A percentile compares a stretch with the other conserved stretches of the same genome.
phyloP scores from a whole-genome alignment of 2,113 vertebrate genomes.

The Todiramphus saurophagus region DNA sequence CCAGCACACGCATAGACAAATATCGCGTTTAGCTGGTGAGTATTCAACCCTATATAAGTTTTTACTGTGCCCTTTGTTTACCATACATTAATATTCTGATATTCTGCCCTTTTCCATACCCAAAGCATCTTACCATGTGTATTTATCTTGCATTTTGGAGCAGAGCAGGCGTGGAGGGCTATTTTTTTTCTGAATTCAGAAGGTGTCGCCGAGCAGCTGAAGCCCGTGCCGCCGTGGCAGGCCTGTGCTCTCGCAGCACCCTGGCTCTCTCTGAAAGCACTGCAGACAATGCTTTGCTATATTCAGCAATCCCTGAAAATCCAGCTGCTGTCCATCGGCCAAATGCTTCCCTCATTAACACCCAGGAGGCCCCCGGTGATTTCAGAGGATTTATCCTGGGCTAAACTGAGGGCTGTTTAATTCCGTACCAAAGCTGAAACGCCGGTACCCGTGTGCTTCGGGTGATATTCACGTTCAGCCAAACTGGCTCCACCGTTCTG shows the following conservation, averaged over 20 bases:
- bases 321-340: not conserved
- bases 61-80: not conserved
- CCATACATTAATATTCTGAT: not conserved
- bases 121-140: not conserved
- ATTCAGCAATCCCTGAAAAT: not conserved
- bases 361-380: not conserved
- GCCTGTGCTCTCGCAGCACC: not conserved
- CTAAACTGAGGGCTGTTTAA: not conserved
- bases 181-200: not conserved
- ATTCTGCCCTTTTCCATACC: not conserved
- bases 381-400: not conserved
- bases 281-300: not conserved
- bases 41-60: not conserved
- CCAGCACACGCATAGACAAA: not conserved
- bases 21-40: not conserved
- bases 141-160: not conserved
- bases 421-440: not conserved
- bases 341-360: not conserved
- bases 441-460: not conserved
- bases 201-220: not conserved
- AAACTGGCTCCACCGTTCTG: fast-evolving
- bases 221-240: not conserved
- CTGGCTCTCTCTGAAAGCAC: not conserved
- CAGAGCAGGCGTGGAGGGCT: not conserved
- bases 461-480: not conserved